Evolutionary conservation across 2,113 vertebrate genomes (phyloP).

Genomic region (Onychostoma macrolepis): DNA sequence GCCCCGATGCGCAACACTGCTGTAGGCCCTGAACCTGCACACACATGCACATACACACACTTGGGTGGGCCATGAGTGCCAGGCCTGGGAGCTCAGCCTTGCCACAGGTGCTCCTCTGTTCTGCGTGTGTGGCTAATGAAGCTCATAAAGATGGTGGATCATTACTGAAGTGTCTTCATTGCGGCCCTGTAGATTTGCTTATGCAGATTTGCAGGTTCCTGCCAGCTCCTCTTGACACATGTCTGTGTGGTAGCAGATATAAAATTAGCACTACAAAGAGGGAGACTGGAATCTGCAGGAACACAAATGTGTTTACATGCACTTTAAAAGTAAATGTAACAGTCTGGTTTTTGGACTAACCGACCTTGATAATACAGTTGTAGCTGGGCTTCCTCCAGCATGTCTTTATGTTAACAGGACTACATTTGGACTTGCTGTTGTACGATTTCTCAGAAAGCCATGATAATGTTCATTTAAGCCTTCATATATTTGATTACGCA

Average conservation of each 20-base stretch:
- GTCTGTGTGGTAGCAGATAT: slow-evolving; percentile 38
- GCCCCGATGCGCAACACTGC: slow-evolving; percentile 41
- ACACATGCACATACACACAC: slow-evolving; percentile 44
- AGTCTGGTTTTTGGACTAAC: background rate
- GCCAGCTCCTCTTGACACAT: slow-evolving; percentile 36
- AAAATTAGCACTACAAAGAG: slow-evolving; percentile 42
- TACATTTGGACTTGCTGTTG: background rate
- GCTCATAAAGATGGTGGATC: slow-evolving; percentile 52
- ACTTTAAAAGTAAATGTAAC: background rate
- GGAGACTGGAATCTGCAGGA: background rate
- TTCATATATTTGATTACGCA: background rate
- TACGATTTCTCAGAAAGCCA: background rate
- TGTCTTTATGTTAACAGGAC: background rate
- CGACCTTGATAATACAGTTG: background rate
- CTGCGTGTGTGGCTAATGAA: slow-evolving; percentile 55
- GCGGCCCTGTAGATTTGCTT: slow-evolving; percentile 42
- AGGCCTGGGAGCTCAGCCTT: slow-evolving; percentile 39
- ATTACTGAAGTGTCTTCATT: slow-evolving; percentile 53
- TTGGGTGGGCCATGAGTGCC: slow-evolving; percentile 53
- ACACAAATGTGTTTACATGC: background rate
- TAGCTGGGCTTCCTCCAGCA: background rate
- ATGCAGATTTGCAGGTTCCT: slow-evolving; percentile 45
- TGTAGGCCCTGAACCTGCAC: slow-evolving; percentile 49
- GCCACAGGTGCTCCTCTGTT: slow-evolving; percentile 58
- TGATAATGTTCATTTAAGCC: background rate